Percentiles rank a stretch among this genome's conserved stretches.
These are phyloP conservation scores for Chrysolina americana DNA, from an alignment of 2,888 invertebrate species.

Conservation along the genomic window DNA sequence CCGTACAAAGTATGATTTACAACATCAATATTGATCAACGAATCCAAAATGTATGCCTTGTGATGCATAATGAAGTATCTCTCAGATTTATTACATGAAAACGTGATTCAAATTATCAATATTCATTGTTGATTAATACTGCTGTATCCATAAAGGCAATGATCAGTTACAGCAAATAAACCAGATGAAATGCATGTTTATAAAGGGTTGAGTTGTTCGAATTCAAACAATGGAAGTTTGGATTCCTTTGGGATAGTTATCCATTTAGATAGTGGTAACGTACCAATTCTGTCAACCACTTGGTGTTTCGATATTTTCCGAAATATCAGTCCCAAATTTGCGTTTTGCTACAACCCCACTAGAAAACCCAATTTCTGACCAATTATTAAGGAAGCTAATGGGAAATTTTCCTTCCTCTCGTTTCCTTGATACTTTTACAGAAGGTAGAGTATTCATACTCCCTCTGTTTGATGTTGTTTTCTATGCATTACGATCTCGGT, in stretches of 20 bases:
- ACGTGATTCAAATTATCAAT: slow-evolving; percentile 9
- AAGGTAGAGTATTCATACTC: too few species aligned
- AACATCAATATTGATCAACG: slow-evolving; percentile 6
- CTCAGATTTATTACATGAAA: slow-evolving; percentile 15
- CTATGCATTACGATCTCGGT: too few species aligned
- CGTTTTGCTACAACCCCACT: too few species aligned
- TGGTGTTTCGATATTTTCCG: too few species aligned
- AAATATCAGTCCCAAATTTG: too few species aligned
- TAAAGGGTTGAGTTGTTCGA: neutral
- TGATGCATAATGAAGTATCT: slow-evolving; percentile 6
- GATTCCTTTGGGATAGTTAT: neutral
- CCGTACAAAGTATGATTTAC: neutral
- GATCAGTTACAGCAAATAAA: slow-evolving; percentile 1
- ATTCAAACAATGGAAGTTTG: neutral
- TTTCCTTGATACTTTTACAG: too few species aligned
- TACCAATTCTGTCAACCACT: neutral
- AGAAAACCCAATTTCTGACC: too few species aligned
- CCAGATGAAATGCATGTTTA: slow-evolving; percentile 2
- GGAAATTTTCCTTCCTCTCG: too few species aligned
- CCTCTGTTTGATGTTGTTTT: too few species aligned
- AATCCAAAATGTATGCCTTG: neutral
- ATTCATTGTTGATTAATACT: slow-evolving; percentile 7
- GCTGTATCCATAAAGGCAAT: neutral
- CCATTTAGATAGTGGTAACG: neutral
- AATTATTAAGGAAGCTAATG: too few species aligned